Conservation (phyloP, 2,797 vertebrate species). For the Ceryle rudis region DNA sequence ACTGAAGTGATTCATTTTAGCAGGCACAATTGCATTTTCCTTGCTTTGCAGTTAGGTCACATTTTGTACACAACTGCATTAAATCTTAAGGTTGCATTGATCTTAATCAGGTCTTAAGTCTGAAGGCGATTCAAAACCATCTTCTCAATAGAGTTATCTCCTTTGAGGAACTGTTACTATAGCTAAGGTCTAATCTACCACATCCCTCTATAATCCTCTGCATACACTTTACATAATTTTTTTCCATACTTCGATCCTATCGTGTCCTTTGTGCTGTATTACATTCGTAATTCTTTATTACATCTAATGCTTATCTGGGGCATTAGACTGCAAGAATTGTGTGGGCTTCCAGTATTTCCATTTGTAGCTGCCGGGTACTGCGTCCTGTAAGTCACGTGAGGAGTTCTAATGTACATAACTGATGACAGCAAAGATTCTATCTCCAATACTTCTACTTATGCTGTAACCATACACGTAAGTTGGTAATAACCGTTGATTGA, state of each 20-base stretch:
- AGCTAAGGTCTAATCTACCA: neutral
- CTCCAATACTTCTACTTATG: neutral
- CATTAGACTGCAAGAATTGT: neutral
- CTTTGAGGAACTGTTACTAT: neutral
- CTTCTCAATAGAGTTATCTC: neutral
- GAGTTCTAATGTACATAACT: neutral
- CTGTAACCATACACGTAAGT: neutral
- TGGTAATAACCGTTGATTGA: neutral
- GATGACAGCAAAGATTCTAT: neutral
- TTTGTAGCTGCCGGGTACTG: neutral
- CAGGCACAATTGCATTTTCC: neutral
- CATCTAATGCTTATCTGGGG: neutral
- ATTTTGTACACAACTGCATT: neutral
- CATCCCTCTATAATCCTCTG: neutral
- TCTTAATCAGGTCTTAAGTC: neutral
- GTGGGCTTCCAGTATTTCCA: neutral
- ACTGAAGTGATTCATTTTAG: neutral
- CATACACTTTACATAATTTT: neutral
- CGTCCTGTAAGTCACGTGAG: rapidly evolving
- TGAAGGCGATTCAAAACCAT: neutral
- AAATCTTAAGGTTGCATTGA: neutral
- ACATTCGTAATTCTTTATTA: neutral
- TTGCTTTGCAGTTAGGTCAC: neutral
- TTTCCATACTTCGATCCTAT: neutral
- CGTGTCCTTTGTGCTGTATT: neutral